Evolutionary conservation across 2,113 vertebrate species (phyloP).

Genomic region (Chroicocephalus ridibundus): DNA sequence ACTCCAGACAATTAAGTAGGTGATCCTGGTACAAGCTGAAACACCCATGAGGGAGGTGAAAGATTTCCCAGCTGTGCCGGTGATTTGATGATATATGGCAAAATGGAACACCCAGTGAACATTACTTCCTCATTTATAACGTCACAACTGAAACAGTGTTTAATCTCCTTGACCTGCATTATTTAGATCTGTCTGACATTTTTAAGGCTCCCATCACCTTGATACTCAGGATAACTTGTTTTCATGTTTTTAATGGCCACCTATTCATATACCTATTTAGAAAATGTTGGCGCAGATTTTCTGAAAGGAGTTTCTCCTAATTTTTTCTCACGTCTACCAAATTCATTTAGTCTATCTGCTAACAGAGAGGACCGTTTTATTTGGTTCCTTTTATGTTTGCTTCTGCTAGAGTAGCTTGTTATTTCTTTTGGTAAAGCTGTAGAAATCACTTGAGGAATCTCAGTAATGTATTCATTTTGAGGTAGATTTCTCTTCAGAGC

Average conservation of each 20-base stretch:
- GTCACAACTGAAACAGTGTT: background rate
- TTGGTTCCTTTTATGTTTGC: background rate
- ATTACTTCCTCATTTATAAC: background rate
- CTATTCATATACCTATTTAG: background rate
- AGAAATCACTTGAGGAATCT: slow-evolving; percentile 38
- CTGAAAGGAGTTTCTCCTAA: background rate
- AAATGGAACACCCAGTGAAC: background rate
- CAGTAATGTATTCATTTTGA: slow-evolving; percentile 34
- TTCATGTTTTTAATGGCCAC: background rate
- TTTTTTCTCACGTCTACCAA: background rate
- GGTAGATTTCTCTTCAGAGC: background rate
- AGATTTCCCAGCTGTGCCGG: background rate
- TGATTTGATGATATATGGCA: background rate
- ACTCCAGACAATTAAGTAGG: background rate
- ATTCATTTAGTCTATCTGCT: background rate
- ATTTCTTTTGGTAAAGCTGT: slow-evolving; percentile 29
- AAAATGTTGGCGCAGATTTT: background rate
- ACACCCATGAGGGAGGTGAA: background rate
- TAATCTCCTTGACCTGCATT: slow-evolving; percentile 2
- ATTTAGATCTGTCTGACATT: background rate
- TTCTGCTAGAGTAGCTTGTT: background rate
- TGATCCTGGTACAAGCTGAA: background rate
- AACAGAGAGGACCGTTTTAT: slow-evolving; percentile 19
- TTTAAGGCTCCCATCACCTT: background rate
- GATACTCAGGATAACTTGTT: background rate